phyloP scores from a whole-genome alignment of 2,888 invertebrate species.

The Mimachlamys varia region DNA sequence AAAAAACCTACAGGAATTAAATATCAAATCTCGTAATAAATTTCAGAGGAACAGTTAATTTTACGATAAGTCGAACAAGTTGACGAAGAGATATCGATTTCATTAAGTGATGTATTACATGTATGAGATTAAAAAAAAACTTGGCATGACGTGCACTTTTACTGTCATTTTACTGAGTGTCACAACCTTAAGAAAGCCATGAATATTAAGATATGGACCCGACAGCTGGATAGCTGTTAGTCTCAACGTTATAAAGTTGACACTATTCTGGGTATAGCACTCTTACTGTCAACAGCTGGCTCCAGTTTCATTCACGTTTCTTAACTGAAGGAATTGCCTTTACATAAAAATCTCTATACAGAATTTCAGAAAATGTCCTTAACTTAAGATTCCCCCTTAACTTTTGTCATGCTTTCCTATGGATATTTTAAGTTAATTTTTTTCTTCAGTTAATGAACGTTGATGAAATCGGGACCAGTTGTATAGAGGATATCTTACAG shows the following conservation, averaged over 20 bases:
- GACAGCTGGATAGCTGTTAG: not conserved
- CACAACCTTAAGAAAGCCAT: not conserved
- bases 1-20: not conserved
- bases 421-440: too few species aligned
- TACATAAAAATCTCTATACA: too few species aligned
- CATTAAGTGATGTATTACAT: not conserved
- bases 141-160: slow-evolving; percentile 8
- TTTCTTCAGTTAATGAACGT: too few species aligned
- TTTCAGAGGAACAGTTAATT: not conserved
- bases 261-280: too few species aligned
- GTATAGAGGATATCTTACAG: too few species aligned
- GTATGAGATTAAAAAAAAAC: not conserved
- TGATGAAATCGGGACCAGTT: too few species aligned
- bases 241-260: not conserved
- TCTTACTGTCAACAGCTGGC: too few species aligned
- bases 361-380: too few species aligned
- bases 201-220: not conserved
- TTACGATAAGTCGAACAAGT: not conserved
- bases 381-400: too few species aligned
- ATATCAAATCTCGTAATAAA: slow-evolving; percentile 9
- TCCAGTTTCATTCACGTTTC: too few species aligned
- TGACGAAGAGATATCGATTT: not conserved
- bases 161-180: not conserved
- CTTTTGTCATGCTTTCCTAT: too few species aligned
- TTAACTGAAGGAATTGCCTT: too few species aligned